Evolutionary conservation across 2,888 invertebrate genomes (phyloP).

Genomic region (Arrhopalites spinosus): DNA sequence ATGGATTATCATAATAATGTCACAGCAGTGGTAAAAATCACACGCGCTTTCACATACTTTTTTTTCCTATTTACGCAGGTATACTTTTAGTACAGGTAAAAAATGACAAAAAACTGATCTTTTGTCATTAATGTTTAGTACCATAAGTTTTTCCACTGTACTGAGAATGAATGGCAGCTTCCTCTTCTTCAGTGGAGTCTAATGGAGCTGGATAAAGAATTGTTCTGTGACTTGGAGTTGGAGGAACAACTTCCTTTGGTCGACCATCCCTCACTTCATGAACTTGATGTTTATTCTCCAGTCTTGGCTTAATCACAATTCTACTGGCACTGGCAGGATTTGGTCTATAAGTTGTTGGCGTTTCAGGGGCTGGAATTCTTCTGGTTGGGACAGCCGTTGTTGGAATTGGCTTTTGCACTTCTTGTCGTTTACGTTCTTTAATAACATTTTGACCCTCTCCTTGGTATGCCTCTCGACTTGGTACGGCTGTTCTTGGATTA

Average conservation of each 20-base stretch:
- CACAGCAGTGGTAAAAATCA: background rate
- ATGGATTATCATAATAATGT: slow-evolving; percentile 1
- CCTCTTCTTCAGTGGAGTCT: slow-evolving; percentile 31
- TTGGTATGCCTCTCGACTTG: too few species aligned
- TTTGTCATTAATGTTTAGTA: slow-evolving; percentile 14
- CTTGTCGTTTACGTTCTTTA: background rate
- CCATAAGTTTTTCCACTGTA: slow-evolving; percentile 24
- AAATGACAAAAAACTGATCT: slow-evolving; percentile 3
- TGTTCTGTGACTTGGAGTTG: background rate
- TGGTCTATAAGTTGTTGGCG: slow-evolving; percentile 32
- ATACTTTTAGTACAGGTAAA: background rate
- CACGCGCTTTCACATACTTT: too few species aligned
- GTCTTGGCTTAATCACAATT: slow-evolving; percentile 29
- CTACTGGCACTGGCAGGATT: slow-evolving; percentile 21
- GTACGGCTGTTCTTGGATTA: too few species aligned
- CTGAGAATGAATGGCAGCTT: slow-evolving; percentile 27
- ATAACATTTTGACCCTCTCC: too few species aligned
- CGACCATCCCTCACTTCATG: slow-evolving; percentile 6
- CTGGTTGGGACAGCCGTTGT: background rate
- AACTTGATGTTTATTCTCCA: slow-evolving; percentile 32
- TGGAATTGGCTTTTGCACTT: background rate
- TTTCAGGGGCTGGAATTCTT: background rate
- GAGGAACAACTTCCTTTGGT: too few species aligned
- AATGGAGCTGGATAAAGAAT: slow-evolving; percentile 31
- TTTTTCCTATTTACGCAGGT: background rate